Percentiles rank a stretch among this genome's conserved stretches.
phyloP scores from a whole-genome alignment of 1,140 invertebrate genomes.

The Bombyx mori region DNA sequence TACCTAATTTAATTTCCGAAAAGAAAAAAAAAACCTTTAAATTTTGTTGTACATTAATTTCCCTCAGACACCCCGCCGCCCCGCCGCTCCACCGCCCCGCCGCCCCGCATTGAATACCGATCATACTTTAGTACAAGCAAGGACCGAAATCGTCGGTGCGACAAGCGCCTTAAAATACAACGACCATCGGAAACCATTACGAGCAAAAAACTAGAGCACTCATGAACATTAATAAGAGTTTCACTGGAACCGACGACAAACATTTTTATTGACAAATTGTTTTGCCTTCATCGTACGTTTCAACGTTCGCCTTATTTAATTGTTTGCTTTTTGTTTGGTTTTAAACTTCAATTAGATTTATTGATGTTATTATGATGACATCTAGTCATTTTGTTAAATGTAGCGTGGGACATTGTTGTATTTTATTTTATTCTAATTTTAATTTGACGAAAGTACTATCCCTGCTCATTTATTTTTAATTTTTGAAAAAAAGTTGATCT shows the following conservation, averaged over 20 bases:
- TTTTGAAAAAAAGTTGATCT: no score
- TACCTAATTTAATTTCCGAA: no score
- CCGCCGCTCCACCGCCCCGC: background rate
- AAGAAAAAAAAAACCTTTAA: no score
- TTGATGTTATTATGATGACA: no score
- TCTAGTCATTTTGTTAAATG: no score
- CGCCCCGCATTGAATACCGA: conserved; percentile 1
- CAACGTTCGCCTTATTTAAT: background rate
- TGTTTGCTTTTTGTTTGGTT: background rate
- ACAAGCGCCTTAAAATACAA: conserved; percentile 6
- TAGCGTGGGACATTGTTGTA: no score
- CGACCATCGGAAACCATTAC: conserved; percentile 1
- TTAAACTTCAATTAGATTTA: background rate
- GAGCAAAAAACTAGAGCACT: conserved; percentile 17
- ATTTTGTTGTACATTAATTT: no score
- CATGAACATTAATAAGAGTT: conserved; percentile 61
- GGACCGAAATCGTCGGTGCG: background rate
- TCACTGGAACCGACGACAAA: conserved; percentile 31
- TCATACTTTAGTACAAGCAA: conserved; percentile 20
- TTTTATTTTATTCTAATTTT: no score
- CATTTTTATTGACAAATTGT: conserved; percentile 45
- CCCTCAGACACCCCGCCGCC: no score
- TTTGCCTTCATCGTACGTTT: conserved; percentile 22
- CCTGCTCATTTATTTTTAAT: no score
- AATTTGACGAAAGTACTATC: no score